Evolutionary conservation across 2,888 invertebrate genomes (phyloP).

Genomic region (Saturnia japonica): DNA sequence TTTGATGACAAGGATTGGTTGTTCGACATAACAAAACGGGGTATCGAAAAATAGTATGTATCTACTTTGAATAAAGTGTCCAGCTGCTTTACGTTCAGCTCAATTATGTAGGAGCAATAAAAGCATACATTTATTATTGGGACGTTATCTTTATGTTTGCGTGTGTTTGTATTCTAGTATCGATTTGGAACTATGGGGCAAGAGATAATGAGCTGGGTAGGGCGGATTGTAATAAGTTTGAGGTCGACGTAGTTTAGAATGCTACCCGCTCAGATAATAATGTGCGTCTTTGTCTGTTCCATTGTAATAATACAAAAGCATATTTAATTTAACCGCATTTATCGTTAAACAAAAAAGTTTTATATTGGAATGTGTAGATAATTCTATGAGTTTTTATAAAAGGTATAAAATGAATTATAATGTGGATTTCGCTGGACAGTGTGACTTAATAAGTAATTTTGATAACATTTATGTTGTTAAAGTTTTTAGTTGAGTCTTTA

Average conservation of each 20-base stretch:
- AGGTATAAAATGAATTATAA: no score
- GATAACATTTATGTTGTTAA: not conserved
- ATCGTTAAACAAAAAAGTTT: not conserved
- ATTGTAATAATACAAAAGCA: constrained; percentile 9
- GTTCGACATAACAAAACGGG: no score
- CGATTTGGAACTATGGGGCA: constrained; percentile 76
- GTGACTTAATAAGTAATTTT: not conserved
- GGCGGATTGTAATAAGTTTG: constrained; percentile 75
- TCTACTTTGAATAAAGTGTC: no score
- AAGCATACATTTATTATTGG: constrained; percentile 9
- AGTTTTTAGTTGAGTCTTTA: no score
- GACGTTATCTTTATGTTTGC: constrained; percentile 37
- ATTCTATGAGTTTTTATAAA: not conserved
- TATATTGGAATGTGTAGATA: not conserved
- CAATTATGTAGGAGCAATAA: not conserved
- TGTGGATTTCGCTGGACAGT: not conserved
- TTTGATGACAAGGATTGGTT: no score
- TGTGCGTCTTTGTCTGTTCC: constrained; percentile 29
- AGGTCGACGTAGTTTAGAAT: constrained; percentile 55
- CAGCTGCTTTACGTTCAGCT: no score
- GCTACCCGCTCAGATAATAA: constrained; percentile 42
- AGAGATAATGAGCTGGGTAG: constrained; percentile 78
- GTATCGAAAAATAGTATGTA: no score
- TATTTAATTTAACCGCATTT: constrained; percentile 17
- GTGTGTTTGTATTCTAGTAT: constrained; percentile 71